These are phyloP conservation scores for Canis aureus DNA, from an alignment of 2,113 vertebrate genomes.

Conservation along the genomic window DNA sequence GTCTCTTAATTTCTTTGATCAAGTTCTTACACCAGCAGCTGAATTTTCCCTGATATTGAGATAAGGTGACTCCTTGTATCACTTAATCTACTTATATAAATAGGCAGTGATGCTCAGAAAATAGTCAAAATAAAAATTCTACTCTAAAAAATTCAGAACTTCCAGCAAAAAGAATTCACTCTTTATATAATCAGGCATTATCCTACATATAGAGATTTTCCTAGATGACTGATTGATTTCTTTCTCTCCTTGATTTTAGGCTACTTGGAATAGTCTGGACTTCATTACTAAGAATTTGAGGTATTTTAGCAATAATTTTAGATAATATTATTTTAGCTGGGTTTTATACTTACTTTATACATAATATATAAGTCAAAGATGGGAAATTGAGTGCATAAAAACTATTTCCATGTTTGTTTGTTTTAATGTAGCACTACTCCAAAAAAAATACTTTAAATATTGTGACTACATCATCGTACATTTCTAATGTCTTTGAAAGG, in stretches of 20 bases:
- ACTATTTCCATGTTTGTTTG: neutral
- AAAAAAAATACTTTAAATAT: conserved; percentile 8
- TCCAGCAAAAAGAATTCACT: neutral
- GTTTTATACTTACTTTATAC: neutral
- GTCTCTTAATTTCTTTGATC: neutral
- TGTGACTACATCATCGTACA: neutral
- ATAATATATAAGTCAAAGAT: neutral
- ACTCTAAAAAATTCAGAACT: neutral
- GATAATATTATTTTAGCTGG: neutral
- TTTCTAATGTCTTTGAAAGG: conserved; percentile 44
- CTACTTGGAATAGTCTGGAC: neutral
- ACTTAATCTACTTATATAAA: neutral
- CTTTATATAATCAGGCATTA: neutral
- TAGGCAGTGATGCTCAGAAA: neutral
- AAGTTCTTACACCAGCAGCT: neutral
- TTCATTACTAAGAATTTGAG: neutral
- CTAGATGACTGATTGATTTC: neutral
- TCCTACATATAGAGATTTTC: neutral
- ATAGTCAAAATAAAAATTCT: neutral
- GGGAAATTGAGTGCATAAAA: neutral
- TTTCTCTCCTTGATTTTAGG: neutral
- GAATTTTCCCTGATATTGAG: neutral
- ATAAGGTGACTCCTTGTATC: neutral
- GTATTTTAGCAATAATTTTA: neutral
- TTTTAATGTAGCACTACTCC: neutral